Conservation (phyloP, 2,888 invertebrate genomes). For the Neelides folsomi region DNA sequence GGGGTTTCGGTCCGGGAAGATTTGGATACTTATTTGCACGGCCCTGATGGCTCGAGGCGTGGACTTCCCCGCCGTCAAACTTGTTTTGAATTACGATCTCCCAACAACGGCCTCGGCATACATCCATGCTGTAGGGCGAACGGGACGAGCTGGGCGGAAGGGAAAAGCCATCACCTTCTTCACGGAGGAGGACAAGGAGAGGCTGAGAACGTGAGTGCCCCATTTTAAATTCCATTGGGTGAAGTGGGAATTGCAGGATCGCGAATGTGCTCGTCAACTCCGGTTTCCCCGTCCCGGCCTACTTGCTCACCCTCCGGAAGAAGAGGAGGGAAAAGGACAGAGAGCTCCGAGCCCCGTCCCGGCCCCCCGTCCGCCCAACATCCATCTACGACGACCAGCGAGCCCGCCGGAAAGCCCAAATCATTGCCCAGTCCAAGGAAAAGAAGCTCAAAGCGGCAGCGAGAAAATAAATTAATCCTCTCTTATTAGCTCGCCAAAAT, state of each 20-base stretch:
- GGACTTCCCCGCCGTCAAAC: conserved; percentile 89
- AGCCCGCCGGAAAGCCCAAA: no score
- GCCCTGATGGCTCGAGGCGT: conserved; percentile 93
- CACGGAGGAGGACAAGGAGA: conserved; percentile 72
- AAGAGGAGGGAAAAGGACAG: conserved; percentile 44
- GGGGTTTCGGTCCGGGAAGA: conserved; percentile 77
- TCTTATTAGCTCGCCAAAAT: no score
- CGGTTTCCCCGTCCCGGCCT: conserved; percentile 82
- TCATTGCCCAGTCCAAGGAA: no score
- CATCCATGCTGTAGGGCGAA: conserved; percentile 59
- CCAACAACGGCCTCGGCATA: conserved; percentile 80
- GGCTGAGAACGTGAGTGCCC: conserved; percentile 58
- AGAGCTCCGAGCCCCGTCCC: conserved; percentile 36
- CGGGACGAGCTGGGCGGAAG: conserved; percentile 78
- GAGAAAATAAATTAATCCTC: no score
- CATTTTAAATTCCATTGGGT: not conserved
- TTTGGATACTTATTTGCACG: conserved; percentile 93
- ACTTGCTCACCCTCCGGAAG: conserved; percentile 65
- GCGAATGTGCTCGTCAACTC: conserved; percentile 80
- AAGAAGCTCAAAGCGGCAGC: no score
- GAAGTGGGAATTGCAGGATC: conserved; percentile 48
- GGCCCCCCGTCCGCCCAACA: no score
- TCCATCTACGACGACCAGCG: no score
- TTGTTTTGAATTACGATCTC: conserved; percentile 95
- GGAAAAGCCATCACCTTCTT: conserved; percentile 90